Evolutionary conservation across 2,113 vertebrate genomes (phyloP).

Genomic region (Microtus pennsylvanicus): DNA sequence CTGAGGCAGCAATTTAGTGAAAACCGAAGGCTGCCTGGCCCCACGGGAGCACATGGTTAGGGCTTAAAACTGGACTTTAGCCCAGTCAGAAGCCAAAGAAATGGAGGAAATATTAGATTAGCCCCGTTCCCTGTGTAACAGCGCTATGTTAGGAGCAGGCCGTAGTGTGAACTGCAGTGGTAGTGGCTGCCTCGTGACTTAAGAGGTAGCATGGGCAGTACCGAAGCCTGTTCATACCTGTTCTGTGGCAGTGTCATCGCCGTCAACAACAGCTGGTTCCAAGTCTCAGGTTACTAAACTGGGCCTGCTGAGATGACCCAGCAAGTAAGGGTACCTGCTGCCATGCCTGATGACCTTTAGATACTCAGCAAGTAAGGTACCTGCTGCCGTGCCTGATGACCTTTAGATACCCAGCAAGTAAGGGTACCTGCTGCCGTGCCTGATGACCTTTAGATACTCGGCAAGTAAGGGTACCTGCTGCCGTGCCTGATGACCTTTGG

Average conservation of each 20-base stretch:
- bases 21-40: neutral
- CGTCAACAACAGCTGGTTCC: neutral
- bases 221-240: neutral
- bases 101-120: neutral
- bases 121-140: neutral
- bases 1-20: neutral
- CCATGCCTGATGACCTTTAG: too few species aligned
- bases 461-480: neutral
- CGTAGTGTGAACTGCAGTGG: neutral
- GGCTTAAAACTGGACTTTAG: neutral
- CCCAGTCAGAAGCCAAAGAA: conserved; percentile 3
- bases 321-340: neutral
- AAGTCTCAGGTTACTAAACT: neutral
- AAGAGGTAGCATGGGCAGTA: neutral
- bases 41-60: neutral
- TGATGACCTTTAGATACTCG: too few species aligned
- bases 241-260: neutral
- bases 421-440: neutral
- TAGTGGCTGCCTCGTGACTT: neutral
- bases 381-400: neutral
- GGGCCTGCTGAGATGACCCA: neutral
- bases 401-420: too few species aligned
- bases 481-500: too few species aligned
- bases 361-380: neutral
- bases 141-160: neutral